Percentiles rank a stretch among this genome's conserved stretches.
Conservation (phyloP, 1,140 invertebrate species). For the Pissodes strobi region DNA sequence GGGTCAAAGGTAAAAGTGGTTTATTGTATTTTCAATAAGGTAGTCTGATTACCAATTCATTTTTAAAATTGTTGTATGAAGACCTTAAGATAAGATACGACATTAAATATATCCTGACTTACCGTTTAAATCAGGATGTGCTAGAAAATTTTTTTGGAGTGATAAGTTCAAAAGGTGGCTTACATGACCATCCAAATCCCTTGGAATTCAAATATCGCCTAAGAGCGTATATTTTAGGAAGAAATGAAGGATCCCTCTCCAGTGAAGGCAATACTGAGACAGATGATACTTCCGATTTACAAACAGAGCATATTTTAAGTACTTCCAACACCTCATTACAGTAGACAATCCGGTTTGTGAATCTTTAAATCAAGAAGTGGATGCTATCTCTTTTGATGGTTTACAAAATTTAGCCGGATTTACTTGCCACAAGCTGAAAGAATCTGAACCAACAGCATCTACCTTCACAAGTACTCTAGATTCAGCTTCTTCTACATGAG, state of each 20-base stretch:
- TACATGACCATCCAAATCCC: conserved; percentile 40
- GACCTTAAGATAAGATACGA: conserved; percentile 41
- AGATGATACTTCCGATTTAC: too few relatives aligned
- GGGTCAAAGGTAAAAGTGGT: conserved; percentile 20
- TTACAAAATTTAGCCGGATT: too few relatives aligned
- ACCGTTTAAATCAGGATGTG: conserved; percentile 47
- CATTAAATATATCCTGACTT: conserved; percentile 41
- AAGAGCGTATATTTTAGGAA: conserved; percentile 40
- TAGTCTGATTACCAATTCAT: conserved; percentile 36
- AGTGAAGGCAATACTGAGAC: too few relatives aligned
- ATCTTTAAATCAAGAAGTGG: too few relatives aligned
- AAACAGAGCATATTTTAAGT: too few relatives aligned
- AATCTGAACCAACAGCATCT: too few relatives aligned
- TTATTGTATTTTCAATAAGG: conserved; percentile 21
- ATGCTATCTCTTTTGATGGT: too few relatives aligned
- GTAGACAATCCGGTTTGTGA: too few relatives aligned
- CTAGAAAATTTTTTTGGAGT: conserved; percentile 50
- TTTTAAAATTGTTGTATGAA: conserved; percentile 28
- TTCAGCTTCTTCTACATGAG: too few relatives aligned
- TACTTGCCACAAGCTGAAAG: too few relatives aligned
- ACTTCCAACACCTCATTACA: too few relatives aligned
- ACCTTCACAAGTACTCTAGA: too few relatives aligned
- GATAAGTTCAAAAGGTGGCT: conserved; percentile 43
- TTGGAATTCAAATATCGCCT: conserved; percentile 45
- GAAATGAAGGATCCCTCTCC: conserved; percentile 9